phyloP scores from a whole-genome alignment of 2,113 vertebrate genomes.

The Irena cyanogastra region DNA sequence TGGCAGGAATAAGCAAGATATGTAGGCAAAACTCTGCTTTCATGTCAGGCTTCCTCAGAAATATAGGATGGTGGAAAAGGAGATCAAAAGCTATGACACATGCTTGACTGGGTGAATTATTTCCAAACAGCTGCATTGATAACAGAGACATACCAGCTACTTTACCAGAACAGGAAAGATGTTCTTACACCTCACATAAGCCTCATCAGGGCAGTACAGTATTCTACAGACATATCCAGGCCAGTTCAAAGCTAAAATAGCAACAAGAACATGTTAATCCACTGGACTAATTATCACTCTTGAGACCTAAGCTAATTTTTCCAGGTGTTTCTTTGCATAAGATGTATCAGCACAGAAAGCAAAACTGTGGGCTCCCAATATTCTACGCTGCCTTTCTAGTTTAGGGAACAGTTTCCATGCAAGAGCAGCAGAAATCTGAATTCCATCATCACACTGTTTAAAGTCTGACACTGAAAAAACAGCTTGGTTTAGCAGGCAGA shows the following conservation, averaged over 20 bases:
- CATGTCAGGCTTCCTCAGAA: neutral
- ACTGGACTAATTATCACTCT: conserved; percentile 1
- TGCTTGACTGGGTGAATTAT: neutral
- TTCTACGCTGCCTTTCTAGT: neutral
- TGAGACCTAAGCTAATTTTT: neutral
- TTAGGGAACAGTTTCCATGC: neutral
- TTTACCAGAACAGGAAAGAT: neutral
- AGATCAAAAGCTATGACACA: neutral
- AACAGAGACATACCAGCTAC: neutral
- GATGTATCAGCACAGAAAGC: neutral
- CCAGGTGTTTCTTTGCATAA: neutral
- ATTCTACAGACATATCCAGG: neutral
- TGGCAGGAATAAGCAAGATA: neutral
- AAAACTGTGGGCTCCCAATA: neutral
- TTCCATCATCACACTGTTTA: neutral
- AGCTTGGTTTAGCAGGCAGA: neutral
- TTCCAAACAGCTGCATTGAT: neutral
- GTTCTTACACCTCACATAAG: neutral
- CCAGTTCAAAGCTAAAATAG: conserved; percentile 30
- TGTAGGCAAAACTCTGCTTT: neutral
- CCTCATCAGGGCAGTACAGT: neutral
- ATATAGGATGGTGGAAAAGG: neutral
- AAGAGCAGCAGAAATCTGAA: neutral
- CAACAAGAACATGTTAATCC: conserved; percentile 8
- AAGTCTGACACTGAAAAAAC: neutral